Base-by-base conservation (phyloP, 2,888 invertebrate species). In the Mythimna loreyi region DNA sequence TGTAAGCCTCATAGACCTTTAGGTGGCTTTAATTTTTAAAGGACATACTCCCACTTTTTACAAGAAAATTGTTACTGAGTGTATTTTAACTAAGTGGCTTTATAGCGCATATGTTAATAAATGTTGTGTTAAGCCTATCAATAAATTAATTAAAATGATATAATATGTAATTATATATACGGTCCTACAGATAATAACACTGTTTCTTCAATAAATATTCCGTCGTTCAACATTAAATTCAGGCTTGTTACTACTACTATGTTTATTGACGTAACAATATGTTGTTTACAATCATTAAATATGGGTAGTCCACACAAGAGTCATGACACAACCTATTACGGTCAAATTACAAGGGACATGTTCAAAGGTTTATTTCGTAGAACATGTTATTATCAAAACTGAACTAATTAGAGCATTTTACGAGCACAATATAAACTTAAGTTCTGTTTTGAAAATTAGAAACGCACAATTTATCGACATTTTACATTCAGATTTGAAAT, bases 281-380 rank as follows among this genome's bases (percentile, higher is more conserved):
- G 40, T 36, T 64, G 77, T 76, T 72, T 50, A 70, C 58, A 60
- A 72, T 70, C 4, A 83, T 66, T 73, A 73, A 80, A 70, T 83
- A 70, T n/a, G 68, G 53, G 61, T 66, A 57, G 67, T 72, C 60
- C 70, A 70, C 69, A 69, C 16, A 40, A 45, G 23, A 67, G 52
- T 50, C 58, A 72, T 79, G 68, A 79, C 40, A 58, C 9, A 71
- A 58, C 19, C 47, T 28, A 71, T 81, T 65, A 68, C 55, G 25
- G 40, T 66, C 9, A 66, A 78, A 70, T 78, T 72, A 67, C 55
- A 61, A 71, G 36, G 58, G 62, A 19, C 30, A 30, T 55, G 57
- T 67, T 72, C 59, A 72, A 73, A 81, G 47, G 65, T 49, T 63
- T 67, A 23, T 65, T 62, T 40, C 11, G 11, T 45, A 43, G 63